Evolutionary conservation across 2,888 invertebrate genomes (phyloP).

Genomic region (Andrena fulva): DNA sequence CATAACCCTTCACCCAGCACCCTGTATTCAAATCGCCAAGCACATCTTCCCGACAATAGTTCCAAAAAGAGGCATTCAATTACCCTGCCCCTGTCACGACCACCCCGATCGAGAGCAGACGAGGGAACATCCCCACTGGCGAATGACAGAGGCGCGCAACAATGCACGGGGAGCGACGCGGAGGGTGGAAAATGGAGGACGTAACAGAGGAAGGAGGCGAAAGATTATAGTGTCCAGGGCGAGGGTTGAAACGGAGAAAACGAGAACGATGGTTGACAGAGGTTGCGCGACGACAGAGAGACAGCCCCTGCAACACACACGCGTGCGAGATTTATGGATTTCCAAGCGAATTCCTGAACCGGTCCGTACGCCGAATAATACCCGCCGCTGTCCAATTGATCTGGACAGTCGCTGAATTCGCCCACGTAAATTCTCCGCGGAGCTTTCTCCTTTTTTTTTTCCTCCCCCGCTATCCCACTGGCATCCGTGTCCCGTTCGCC

Average conservation of each 20-base stretch:
- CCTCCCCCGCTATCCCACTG: neutral
- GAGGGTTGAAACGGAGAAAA: slow-evolving; percentile 25
- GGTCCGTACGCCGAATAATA: slow-evolving; percentile 59
- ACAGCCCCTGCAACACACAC: slow-evolving; percentile 28
- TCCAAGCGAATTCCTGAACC: slow-evolving; percentile 56
- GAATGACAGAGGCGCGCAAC: neutral
- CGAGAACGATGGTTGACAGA: slow-evolving; percentile 43
- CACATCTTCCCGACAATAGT: slow-evolving; percentile 1
- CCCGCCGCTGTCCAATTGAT: slow-evolving; percentile 60
- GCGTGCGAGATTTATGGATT: slow-evolving; percentile 62
- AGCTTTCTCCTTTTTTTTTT: neutral
- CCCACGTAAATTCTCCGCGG: slow-evolving; percentile 51
- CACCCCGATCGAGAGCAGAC: neutral
- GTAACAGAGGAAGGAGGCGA: slow-evolving; percentile 23
- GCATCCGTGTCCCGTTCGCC: slow-evolving; percentile 9
- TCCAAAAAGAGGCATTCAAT: neutral
- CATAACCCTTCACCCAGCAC: too few relatives aligned
- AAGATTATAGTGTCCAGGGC: slow-evolving; percentile 44
- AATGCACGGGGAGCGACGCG: neutral
- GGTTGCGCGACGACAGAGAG: slow-evolving; percentile 39
- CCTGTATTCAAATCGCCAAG: too few relatives aligned
- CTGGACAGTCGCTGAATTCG: slow-evolving; percentile 59
- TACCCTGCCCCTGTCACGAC: neutral
- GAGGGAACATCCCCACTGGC: neutral
- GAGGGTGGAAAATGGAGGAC: neutral